These are phyloP conservation scores for Macrophya annulata DNA, from an alignment of 2,888 invertebrate genomes.

Conservation along the genomic window DNA sequence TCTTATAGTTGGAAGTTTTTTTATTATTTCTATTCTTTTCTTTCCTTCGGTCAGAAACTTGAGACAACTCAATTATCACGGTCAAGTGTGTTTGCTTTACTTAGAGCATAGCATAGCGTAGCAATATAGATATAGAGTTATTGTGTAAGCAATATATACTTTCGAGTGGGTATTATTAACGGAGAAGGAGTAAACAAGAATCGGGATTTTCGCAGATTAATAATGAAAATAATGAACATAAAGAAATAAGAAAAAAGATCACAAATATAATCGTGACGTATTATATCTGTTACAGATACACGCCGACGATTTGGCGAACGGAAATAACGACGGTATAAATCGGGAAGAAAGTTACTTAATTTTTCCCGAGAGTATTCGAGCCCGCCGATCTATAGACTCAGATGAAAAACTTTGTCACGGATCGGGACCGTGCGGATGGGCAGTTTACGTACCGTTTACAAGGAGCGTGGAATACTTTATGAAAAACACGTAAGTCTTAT, in stretches of 20 bases:
- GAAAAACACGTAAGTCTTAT: conserved; percentile 82
- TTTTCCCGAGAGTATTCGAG: conserved; percentile 25
- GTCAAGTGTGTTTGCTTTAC: background rate
- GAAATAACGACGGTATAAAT: background rate
- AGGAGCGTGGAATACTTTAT: conserved; percentile 82
- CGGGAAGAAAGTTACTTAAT: background rate
- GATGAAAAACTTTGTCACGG: conserved; percentile 72
- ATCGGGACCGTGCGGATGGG: conserved; percentile 83
- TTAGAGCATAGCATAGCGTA: background rate
- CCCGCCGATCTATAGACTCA: conserved; percentile 52
- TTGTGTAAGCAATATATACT: background rate
- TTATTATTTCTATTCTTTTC: background rate
- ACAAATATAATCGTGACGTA: background rate
- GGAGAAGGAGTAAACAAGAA: background rate
- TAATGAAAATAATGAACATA: too few relatives aligned
- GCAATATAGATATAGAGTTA: background rate
- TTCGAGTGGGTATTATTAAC: too few relatives aligned
- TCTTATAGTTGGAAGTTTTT: background rate
- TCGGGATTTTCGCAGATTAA: too few relatives aligned
- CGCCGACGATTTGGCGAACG: background rate
- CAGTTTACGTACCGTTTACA: conserved; percentile 81
- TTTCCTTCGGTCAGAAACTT: background rate
- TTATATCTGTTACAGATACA: conserved; percentile 15
- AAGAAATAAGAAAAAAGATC: background rate
- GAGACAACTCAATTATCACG: background rate